These are phyloP conservation scores for Nebria ingens DNA, from an alignment of 1,140 invertebrate species.

Conservation along the genomic window DNA sequence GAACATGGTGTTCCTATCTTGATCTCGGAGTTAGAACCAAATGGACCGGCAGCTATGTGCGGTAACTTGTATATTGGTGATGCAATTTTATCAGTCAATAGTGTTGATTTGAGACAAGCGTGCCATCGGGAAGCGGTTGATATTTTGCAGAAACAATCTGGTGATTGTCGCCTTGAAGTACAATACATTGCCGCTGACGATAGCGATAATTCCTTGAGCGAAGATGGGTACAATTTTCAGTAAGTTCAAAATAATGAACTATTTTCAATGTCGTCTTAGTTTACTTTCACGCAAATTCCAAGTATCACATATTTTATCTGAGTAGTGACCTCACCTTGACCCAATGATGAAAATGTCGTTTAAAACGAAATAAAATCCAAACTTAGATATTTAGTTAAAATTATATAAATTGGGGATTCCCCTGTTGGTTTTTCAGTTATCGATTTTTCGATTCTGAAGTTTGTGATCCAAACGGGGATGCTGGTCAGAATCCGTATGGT, in stretches of 20 bases:
- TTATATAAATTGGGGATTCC: not conserved
- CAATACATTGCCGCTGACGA: constrained; percentile 63
- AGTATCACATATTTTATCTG: constrained; percentile 6
- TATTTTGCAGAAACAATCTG: constrained; percentile 55
- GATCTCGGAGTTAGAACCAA: constrained; percentile 73
- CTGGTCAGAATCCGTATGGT: constrained; percentile 23
- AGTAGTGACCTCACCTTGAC: constrained; percentile 2
- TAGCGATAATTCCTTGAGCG: constrained; percentile 41
- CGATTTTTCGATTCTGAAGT: constrained; percentile 38
- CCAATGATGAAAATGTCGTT: too few species aligned
- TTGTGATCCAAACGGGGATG: constrained; percentile 25
- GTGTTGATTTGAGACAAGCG: constrained; percentile 57
- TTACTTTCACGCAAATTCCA: not conserved
- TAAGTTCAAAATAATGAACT: too few species aligned
- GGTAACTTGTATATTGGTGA: constrained; percentile 68
- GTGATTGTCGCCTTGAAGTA: constrained; percentile 58
- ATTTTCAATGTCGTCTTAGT: not conserved
- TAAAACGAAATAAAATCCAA: too few species aligned
- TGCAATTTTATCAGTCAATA: constrained; percentile 71
- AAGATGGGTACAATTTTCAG: constrained; percentile 39
- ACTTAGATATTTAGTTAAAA: too few species aligned
- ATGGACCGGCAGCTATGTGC: constrained; percentile 60
- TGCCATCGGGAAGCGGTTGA: constrained; percentile 65
- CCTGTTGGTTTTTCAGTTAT: constrained; percentile 14
- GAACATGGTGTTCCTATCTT: constrained; percentile 79